These are phyloP conservation scores for Graptemys geographica DNA, from an alignment of 2,797 vertebrate genomes.

Conservation along the genomic window DNA sequence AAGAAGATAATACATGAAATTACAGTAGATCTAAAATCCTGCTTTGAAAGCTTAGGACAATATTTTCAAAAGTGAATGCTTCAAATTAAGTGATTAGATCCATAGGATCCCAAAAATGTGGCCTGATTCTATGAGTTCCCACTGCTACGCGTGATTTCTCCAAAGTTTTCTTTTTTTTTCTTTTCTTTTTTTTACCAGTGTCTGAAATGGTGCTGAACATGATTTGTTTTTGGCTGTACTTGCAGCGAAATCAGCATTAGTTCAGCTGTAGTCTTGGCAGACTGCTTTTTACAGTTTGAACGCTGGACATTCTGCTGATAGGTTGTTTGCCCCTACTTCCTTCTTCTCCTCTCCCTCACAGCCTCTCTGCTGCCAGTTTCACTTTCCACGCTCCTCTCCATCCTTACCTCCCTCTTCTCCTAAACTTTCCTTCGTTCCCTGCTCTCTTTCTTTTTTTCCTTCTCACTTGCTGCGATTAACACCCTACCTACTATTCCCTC, in stretches of 20 bases:
- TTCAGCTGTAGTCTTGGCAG: background rate
- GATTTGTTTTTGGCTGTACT: background rate
- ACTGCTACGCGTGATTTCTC: background rate
- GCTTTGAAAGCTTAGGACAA: constrained; percentile 27
- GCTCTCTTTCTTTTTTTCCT: background rate
- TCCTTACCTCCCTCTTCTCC: background rate
- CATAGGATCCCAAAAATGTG: background rate
- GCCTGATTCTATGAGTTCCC: background rate
- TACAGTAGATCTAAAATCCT: constrained; percentile 22
- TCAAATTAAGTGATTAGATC: background rate
- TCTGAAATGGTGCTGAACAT: background rate
- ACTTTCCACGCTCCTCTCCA: background rate
- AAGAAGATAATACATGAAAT: background rate
- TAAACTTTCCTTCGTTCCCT: background rate
- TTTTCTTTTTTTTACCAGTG: background rate
- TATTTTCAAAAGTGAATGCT: background rate
- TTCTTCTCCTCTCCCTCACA: background rate
- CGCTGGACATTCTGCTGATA: background rate
- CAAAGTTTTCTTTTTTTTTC: background rate
- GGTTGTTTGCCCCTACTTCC: background rate
- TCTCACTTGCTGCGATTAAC: background rate
- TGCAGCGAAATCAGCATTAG: background rate
- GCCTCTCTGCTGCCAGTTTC: background rate
- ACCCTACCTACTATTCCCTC: background rate
- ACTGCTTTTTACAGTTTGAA: fast-evolving